Conservation (phyloP, 2,113 vertebrate species). For the Heterotis niloticus region DNA sequence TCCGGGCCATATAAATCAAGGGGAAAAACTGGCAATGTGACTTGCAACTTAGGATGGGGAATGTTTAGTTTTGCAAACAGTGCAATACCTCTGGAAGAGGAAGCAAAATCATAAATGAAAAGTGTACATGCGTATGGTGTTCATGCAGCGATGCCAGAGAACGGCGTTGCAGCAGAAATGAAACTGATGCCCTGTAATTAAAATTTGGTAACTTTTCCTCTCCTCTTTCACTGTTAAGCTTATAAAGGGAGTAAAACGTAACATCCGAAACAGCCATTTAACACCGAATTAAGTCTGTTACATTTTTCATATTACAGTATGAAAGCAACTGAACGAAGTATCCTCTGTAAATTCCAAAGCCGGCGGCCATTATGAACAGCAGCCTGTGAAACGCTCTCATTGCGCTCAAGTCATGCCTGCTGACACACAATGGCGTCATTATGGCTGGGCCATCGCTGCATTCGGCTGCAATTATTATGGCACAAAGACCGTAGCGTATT, state of each 20-base stretch:
- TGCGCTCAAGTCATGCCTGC: conserved; percentile 15
- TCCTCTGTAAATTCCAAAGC: conserved; percentile 19
- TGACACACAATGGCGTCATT: conserved; percentile 26
- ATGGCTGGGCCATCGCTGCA: conserved; percentile 14
- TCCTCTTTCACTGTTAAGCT: conserved; percentile 2
- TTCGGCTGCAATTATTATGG: conserved; percentile 7
- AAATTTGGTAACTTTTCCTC: conserved; percentile 4
- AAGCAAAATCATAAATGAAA: background rate
- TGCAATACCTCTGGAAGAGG: background rate
- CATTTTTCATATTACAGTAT: conserved; percentile 21
- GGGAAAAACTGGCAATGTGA: background rate
- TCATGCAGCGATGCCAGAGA: background rate
- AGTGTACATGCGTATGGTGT: too few relatives aligned
- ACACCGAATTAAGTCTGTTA: conserved; percentile 22
- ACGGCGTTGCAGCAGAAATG: background rate
- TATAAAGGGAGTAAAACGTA: conserved; percentile 28
- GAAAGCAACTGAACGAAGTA: background rate
- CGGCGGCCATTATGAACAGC: conserved; percentile 20
- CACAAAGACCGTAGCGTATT: background rate
- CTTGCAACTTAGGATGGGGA: background rate
- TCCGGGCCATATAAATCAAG: background rate
- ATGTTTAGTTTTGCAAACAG: background rate
- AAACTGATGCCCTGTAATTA: conserved; percentile 3
- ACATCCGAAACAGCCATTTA: conserved; percentile 21
- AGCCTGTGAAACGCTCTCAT: conserved; percentile 27